These are phyloP conservation scores for Andrena haemorrhoa DNA, from an alignment of 2,888 invertebrate species.

Conservation along the genomic window DNA sequence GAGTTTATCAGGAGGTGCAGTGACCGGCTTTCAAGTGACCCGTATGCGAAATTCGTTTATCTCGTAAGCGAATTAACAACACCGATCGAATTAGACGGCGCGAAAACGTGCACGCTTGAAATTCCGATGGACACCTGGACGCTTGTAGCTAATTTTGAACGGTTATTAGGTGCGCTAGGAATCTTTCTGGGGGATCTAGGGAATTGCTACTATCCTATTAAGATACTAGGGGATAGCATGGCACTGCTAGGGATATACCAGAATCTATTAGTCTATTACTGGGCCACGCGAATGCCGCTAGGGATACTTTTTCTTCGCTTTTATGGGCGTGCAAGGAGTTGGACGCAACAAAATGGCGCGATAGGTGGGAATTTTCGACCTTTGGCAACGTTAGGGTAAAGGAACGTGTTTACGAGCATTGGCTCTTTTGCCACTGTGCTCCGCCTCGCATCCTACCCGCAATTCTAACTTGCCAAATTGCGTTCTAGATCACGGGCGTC, in stretches of 20 bases:
- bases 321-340: conserved; percentile 1
- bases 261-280: neutral
- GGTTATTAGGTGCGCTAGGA: no score
- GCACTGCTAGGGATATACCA: neutral
- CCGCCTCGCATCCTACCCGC: conserved; percentile 44
- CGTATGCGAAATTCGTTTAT: conserved; percentile 53
- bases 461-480: conserved; percentile 63
- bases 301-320: neutral
- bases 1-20: conserved; percentile 52
- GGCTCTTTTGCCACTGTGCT: conserved; percentile 44
- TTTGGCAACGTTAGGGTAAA: conserved; percentile 42
- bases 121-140: neutral
- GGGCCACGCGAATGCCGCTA: neutral
- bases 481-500: conserved; percentile 59
- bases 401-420: conserved; percentile 56
- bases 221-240: neutral
- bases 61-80: conserved; percentile 37
- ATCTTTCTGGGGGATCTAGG: no score
- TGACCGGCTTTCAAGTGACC: conserved; percentile 49
- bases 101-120: neutral
- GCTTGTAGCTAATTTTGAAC: neutral
- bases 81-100: neutral
- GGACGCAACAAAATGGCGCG: conserved; percentile 12
- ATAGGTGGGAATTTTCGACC: conserved; percentile 30
- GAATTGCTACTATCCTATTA: no score